Evolutionary conservation across 2,888 invertebrate species (phyloP).

Genomic region (Scelioninae gen. 1): DNA sequence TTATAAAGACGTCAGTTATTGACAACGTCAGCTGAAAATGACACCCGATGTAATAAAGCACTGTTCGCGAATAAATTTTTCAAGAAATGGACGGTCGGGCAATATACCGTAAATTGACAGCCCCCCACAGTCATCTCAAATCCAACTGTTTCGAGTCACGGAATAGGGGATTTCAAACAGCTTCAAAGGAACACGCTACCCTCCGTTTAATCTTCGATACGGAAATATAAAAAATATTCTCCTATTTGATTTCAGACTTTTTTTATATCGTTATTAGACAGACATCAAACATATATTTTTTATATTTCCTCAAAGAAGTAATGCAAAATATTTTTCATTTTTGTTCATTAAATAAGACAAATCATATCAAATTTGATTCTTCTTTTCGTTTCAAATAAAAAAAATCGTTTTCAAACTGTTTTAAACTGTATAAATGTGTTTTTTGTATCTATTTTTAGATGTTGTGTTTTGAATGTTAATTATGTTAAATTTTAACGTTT

Average conservation of each 20-base stretch:
- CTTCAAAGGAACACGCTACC: slow-evolving; percentile 30
- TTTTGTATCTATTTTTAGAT: too few relatives aligned
- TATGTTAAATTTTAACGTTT: too few relatives aligned
- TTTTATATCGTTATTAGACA: slow-evolving; percentile 3
- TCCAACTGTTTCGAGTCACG: slow-evolving; percentile 49
- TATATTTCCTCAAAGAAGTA: too few relatives aligned
- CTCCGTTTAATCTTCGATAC: slow-evolving; percentile 40
- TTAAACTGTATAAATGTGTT: too few relatives aligned
- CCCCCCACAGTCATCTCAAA: slow-evolving; percentile 24
- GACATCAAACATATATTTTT: not conserved
- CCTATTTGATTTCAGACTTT: not conserved
- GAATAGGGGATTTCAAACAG: slow-evolving; percentile 42
- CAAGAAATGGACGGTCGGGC: slow-evolving; percentile 39
- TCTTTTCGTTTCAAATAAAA: too few relatives aligned
- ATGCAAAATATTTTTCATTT: too few relatives aligned
- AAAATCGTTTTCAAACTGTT: too few relatives aligned
- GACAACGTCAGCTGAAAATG: slow-evolving; percentile 53
- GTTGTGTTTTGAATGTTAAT: too few relatives aligned
- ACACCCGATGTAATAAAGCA: slow-evolving; percentile 42
- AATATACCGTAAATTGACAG: slow-evolving; percentile 26
- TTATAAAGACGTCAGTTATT: slow-evolving; percentile 40
- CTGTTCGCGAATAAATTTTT: slow-evolving; percentile 38
- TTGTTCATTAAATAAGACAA: too few relatives aligned
- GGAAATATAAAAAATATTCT: slow-evolving; percentile 23
- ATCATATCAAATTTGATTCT: too few relatives aligned